Base-by-base conservation (phyloP, 1,140 invertebrate genomes). In the Hyposmocoma kahamanoa region DNA sequence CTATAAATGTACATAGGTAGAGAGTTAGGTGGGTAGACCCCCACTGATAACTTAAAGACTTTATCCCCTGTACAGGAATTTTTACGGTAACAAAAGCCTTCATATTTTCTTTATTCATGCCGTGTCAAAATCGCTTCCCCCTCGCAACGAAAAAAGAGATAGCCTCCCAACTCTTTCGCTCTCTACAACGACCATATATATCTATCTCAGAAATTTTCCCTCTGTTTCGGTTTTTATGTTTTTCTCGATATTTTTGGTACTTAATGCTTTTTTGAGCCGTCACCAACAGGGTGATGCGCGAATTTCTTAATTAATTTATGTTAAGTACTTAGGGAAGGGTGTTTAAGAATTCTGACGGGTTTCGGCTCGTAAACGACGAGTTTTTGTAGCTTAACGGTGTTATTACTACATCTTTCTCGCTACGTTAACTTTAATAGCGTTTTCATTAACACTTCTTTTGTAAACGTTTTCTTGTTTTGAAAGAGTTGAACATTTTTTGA, bases 61-160 rank as follows among this genome's bases (percentile, higher is more conserved):
- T 83, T 76, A 84, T 84, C 79, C 79, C 77, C 67, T 78, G 73
- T 80, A 78, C 65, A 72, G 77, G 79, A 84, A 84, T 84, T 84
- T 84, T 84, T 84, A 84, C 79, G 72, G 75, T 67, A 76, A 84
- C 80, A 84, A 84, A 82, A 81, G 75, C 81, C 64, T 81, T 83
- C 81, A 84, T 84, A 84, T 84, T 84, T 84, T 84, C 81, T 84
- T 84, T 84, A 83, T 84, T 84, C 81, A 74, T 79, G 56, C 71
- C 81, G 78, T 81, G 81, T 82, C 79, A 78, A 82, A 84, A 81
- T 84, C 75, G 69, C 62, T 55, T 58, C 63, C 75, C 68, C 64
- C 55, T 62, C 67, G 60, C 51, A 66, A 57, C 67, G 69, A 72
- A 77, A 78, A 78, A 75, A 76, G 69, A 76, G 65, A 80, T 70